Conservation (phyloP, 2,797 vertebrate species). For the Botia almorhae region DNA sequence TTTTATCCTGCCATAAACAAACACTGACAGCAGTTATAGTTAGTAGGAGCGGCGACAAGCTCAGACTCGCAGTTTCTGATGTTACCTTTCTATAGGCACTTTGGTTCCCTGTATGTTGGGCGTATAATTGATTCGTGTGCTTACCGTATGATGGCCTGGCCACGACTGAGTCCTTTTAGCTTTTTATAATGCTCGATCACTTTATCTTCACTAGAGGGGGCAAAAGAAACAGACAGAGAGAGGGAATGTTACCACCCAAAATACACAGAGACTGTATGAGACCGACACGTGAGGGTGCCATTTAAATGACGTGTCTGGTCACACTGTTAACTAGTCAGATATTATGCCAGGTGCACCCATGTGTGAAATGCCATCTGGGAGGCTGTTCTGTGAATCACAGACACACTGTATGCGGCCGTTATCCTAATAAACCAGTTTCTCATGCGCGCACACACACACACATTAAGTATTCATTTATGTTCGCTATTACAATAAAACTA, state of each 20-base stretch:
- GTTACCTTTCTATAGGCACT: not conserved
- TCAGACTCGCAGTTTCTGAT: not conserved
- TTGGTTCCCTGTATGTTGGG: not conserved
- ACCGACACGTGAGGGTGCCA: slow-evolving; percentile 30
- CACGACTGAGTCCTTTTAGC: slow-evolving; percentile 90
- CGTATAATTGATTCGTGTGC: slow-evolving; percentile 66
- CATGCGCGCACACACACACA: slow-evolving; percentile 7
- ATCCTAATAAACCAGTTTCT: slow-evolving; percentile 24
- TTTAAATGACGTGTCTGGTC: slow-evolving; percentile 50
- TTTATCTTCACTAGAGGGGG: slow-evolving; percentile 88
- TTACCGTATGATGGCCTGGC: slow-evolving; percentile 96
- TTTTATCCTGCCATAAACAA: slow-evolving; percentile 58
- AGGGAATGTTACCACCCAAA: slow-evolving; percentile 31
- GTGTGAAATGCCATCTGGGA: slow-evolving; percentile 75
- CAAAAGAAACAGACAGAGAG: slow-evolving; percentile 56
- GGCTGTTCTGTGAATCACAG: slow-evolving; percentile 65
- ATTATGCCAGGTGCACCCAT: slow-evolving; percentile 68
- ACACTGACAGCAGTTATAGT: slow-evolving; percentile 29
- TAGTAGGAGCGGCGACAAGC: not conserved
- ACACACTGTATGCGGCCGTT: slow-evolving; percentile 22
- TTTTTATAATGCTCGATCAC: slow-evolving; percentile 92
- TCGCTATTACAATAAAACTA: not conserved
- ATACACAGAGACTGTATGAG: slow-evolving; percentile 31
- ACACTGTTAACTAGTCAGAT: slow-evolving; percentile 49
- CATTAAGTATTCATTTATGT: not conserved